Evolutionary conservation across 2,113 vertebrate species (phyloP).

Genomic region (Microtus richardsoni): DNA sequence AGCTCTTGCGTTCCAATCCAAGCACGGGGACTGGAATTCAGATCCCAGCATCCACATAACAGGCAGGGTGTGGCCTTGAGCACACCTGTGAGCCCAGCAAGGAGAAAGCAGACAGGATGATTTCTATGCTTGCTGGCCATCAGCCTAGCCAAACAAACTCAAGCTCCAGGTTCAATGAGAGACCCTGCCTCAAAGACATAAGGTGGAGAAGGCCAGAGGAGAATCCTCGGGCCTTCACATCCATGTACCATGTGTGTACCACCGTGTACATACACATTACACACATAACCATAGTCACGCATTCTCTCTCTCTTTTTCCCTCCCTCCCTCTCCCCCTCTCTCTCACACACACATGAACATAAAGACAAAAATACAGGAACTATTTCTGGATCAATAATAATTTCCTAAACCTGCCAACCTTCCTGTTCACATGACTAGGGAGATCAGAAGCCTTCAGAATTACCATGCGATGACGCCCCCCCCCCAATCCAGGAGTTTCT

Average conservation of each 20-base stretch:
- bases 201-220: not conserved
- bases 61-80: not conserved
- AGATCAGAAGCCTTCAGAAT: not conserved
- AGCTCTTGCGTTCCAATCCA: not conserved
- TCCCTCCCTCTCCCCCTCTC: not conserved
- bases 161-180: not conserved
- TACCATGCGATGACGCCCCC: not conserved
- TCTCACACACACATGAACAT: not conserved
- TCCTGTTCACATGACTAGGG: conserved; percentile 7
- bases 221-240: not conserved
- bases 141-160: not conserved
- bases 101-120: not conserved
- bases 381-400: not conserved
- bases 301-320: not conserved
- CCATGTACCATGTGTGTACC: not conserved
- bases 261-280: no score
- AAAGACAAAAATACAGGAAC: not conserved
- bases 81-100: not conserved
- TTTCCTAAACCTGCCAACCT: conserved; percentile 18
- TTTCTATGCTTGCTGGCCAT: not conserved
- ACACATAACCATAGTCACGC: not conserved
- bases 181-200: not conserved
- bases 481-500: not conserved
- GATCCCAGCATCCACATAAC: not conserved
- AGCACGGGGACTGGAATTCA: not conserved